Evolutionary conservation across 2,113 vertebrate species (phyloP).

Genomic region (Brachypodius melanocephalos): DNA sequence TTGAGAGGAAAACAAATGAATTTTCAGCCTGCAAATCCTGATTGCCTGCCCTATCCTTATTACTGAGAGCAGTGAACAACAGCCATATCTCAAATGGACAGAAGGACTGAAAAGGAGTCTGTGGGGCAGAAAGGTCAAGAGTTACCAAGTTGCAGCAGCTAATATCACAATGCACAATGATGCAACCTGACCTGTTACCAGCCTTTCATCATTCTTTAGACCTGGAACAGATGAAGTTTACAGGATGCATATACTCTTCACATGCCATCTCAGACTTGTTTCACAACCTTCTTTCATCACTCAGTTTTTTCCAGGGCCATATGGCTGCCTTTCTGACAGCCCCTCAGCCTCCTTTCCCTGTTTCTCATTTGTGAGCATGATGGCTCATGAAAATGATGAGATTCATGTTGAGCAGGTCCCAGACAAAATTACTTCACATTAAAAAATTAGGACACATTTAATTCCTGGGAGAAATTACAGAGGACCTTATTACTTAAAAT

Average conservation of each 20-base stretch:
- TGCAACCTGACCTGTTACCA: not conserved
- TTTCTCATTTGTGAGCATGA: not conserved
- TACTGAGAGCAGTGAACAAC: not conserved
- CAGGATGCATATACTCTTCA: not conserved
- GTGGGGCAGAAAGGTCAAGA: not conserved
- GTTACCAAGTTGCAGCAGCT: not conserved
- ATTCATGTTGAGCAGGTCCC: not conserved
- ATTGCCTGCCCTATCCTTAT: not conserved
- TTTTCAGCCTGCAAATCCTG: not conserved
- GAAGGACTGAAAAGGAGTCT: not conserved
- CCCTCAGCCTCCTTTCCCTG: not conserved
- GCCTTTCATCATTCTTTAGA: not conserved
- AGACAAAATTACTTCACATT: not conserved
- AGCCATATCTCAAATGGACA: rapidly evolving
- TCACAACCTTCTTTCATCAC: not conserved
- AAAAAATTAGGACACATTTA: not conserved
- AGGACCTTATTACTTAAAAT: not conserved
- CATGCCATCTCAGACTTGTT: not conserved
- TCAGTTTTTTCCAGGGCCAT: not conserved
- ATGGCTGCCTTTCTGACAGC: not conserved
- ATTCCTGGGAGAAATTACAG: not conserved
- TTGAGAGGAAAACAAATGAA: not conserved
- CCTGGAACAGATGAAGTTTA: not conserved
- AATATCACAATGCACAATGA: not conserved
- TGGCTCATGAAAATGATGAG: not conserved